A percentile compares a stretch with the other conserved stretches of the same genome.
These are phyloP conservation scores for Telenomus remus DNA, from an alignment of 1,140 invertebrate species.

Conservation along the genomic window DNA sequence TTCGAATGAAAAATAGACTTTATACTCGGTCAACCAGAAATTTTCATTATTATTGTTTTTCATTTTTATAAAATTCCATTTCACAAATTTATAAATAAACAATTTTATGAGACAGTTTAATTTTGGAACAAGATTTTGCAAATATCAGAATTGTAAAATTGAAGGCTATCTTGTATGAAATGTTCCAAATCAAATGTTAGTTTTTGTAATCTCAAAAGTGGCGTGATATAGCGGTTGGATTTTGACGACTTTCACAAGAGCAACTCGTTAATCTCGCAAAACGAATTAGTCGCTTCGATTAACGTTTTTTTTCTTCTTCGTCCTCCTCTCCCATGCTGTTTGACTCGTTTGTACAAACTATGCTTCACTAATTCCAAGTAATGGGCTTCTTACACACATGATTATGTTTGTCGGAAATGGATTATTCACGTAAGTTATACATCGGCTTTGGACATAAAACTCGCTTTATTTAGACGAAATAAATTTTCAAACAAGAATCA, in stretches of 20 bases:
- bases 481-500: no score
- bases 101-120: no score
- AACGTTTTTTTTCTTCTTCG: conserved; percentile 11
- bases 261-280: conserved; percentile 34
- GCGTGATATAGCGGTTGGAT: conserved; percentile 16
- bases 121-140: not conserved
- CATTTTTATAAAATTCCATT: no score
- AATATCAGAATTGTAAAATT: conserved; percentile 3
- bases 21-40: no score
- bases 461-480: no score
- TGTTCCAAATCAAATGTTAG: conserved; percentile 39
- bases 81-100: no score
- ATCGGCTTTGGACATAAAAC: not conserved
- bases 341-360: conserved; percentile 35
- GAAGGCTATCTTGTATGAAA: conserved; percentile 11
- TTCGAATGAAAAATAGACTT: conserved; percentile 2
- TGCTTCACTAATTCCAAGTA: conserved; percentile 29
- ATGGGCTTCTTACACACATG: conserved; percentile 24
- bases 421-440: conserved; percentile 18
- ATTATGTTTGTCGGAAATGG: conserved; percentile 27
- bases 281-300: conserved; percentile 33
- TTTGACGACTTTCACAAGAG: conserved; percentile 36
- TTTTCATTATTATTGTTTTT: no score
- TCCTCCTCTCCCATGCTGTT: not conserved
- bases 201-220: conserved; percentile 23